Evolutionary conservation across 2,113 vertebrate genomes (phyloP).

Genomic region (Crypturellus undulatus): DNA sequence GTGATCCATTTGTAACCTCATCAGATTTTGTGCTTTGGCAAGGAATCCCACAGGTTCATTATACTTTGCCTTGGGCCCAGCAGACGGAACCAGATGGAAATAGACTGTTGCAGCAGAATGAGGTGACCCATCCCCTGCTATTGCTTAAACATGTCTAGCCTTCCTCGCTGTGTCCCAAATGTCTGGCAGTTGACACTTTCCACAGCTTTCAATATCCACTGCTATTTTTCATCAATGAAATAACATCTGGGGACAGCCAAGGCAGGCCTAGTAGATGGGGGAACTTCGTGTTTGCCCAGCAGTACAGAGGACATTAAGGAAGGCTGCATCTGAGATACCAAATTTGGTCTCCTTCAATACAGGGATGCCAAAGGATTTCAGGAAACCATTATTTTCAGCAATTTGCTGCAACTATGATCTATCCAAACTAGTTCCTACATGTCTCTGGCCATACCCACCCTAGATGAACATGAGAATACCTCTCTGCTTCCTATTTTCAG

Average conservation of each 20-base stretch:
- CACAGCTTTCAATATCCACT: not conserved
- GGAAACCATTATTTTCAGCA: not conserved
- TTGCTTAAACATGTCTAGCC: slow-evolving; percentile 48
- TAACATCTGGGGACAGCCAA: not conserved
- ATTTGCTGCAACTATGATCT: not conserved
- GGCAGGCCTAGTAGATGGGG: not conserved
- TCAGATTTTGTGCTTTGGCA: not conserved
- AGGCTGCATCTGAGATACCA: not conserved
- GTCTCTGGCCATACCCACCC: not conserved
- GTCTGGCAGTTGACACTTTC: not conserved
- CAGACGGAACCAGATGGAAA: slow-evolving; percentile 29
- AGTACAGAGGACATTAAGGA: not conserved
- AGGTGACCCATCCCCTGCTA: slow-evolving; percentile 39
- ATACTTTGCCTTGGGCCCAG: not conserved
- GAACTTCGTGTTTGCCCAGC: not conserved
- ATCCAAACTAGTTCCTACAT: rapidly evolving
- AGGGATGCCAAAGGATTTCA: not conserved
- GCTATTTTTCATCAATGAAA: slow-evolving; percentile 47
- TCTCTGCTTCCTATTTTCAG: not conserved
- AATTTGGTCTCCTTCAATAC: not conserved
- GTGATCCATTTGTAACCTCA: not conserved
- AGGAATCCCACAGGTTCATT: rapidly evolving
- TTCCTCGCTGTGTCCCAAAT: not conserved
- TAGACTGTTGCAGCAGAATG: not conserved
- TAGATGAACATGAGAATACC: not conserved